Conservation (phyloP, 2,888 invertebrate species). For the Aplocera efformata region DNA sequence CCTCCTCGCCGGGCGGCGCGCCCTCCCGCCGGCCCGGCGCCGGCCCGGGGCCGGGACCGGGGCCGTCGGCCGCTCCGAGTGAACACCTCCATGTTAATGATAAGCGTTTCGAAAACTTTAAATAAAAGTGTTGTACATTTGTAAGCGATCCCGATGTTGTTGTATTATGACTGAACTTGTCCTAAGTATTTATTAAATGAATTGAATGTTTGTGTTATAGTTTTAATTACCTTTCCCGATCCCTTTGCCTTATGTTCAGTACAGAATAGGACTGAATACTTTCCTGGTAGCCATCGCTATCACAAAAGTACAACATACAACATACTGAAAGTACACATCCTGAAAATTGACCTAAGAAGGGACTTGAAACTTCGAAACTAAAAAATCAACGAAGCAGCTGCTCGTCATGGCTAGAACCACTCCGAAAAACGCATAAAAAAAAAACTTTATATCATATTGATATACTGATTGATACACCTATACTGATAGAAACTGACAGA, state of each 20-base stretch:
- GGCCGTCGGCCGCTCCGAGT: slow-evolving; percentile 22
- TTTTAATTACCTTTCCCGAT: slow-evolving; percentile 11
- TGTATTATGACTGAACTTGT: slow-evolving; percentile 46
- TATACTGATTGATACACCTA: too few species aligned
- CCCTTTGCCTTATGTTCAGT: background rate
- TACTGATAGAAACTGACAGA: too few species aligned
- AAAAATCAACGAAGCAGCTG: too few species aligned
- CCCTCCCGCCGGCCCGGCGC: slow-evolving; percentile 16
- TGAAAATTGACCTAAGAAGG: too few species aligned
- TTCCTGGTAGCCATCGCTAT: too few species aligned
- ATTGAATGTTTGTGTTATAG: slow-evolving; percentile 38
- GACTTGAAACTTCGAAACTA: too few species aligned
- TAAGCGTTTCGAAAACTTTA: slow-evolving; percentile 29
- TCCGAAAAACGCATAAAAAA: too few species aligned
- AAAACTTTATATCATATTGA: too few species aligned
- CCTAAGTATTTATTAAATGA: slow-evolving; percentile 52
- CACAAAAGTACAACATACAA: too few species aligned
- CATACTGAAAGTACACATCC: too few species aligned
- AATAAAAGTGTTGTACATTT: slow-evolving; percentile 44
- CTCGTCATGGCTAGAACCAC: too few species aligned
- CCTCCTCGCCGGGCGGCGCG: slow-evolving; percentile 1
- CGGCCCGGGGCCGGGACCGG: slow-evolving; percentile 22
- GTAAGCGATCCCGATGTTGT: slow-evolving; percentile 42
- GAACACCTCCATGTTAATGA: background rate
- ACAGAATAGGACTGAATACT: too few species aligned